These are phyloP conservation scores for Temnothorax curvispinosus DNA, from an alignment of 1,140 invertebrate species.

Conservation along the genomic window DNA sequence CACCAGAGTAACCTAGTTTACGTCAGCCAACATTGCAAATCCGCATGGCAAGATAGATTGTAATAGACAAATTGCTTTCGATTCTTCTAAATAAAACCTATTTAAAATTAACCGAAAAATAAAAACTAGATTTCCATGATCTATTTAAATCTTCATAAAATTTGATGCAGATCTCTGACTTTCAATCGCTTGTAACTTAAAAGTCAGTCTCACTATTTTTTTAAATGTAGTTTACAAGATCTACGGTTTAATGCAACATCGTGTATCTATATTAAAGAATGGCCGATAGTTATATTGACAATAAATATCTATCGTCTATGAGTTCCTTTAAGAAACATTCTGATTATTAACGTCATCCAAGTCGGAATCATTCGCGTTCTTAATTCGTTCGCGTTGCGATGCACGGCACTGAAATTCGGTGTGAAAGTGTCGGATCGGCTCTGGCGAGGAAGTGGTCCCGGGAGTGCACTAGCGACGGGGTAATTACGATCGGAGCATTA, in stretches of 20 bases:
- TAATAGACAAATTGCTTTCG: neutral
- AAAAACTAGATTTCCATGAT: neutral
- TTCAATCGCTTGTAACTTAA: neutral
- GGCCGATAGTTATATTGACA: neutral
- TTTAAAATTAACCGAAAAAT: neutral
- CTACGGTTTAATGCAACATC: neutral
- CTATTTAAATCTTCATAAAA: neutral
- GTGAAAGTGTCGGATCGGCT: slow-evolving; percentile 67
- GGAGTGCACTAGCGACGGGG: slow-evolving; percentile 78
- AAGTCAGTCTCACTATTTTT: neutral
- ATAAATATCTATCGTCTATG: slow-evolving; percentile 21
- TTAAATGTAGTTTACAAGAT: neutral
- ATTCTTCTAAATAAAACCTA: neutral
- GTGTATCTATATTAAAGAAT: neutral
- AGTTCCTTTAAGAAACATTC: neutral
- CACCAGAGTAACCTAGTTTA: slow-evolving; percentile 24
- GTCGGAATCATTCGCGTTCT: neutral
- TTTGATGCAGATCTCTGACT: neutral
- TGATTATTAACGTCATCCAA: slow-evolving; percentile 6
- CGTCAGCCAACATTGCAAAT: neutral
- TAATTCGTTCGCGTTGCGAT: slow-evolving; percentile 4
- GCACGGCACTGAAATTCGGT: slow-evolving; percentile 29
- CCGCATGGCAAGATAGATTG: neutral
- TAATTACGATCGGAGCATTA: slow-evolving; percentile 79
- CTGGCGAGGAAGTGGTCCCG: slow-evolving; percentile 71